A percentile compares a stretch with the other conserved stretches of the same genome.
Conservation (phyloP, 1,140 invertebrate species). For the Andrena cerasifolii region DNA sequence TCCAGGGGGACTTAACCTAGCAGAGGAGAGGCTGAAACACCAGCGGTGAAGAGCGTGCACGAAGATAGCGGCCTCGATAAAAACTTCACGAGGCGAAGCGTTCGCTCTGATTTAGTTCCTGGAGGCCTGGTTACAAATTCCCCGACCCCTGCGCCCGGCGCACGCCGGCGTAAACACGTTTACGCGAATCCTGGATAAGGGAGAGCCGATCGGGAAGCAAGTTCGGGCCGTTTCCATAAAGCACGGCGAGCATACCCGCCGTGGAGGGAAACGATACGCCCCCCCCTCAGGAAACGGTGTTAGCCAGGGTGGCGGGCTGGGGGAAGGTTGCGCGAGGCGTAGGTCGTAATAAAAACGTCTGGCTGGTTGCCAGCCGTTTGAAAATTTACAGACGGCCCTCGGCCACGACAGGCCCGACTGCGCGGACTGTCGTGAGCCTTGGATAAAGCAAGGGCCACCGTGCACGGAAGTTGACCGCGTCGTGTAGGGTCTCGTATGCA, state of each 20-base stretch:
- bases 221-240: conserved; percentile 22
- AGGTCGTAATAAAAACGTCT: conserved; percentile 68
- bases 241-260: conserved; percentile 3
- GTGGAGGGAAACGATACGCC: not conserved
- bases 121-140: not conserved
- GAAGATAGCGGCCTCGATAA: conserved; percentile 5
- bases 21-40: not conserved
- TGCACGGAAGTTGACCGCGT: conserved; percentile 31
- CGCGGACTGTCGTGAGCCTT: conserved; percentile 24
- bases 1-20: not conserved
- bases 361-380: conserved; percentile 70
- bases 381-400: conserved; percentile 60
- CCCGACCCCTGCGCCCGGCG: too few species aligned
- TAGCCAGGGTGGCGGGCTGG: conserved; percentile 27
- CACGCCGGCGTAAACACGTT: conserved; percentile 16
- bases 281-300: conserved; percentile 12
- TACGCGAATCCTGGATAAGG: not conserved
- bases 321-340: conserved; percentile 48
- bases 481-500: conserved; percentile 48
- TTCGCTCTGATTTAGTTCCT: conserved; percentile 8
- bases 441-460: conserved; percentile 26
- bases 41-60: not conserved
- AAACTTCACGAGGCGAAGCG: conserved; percentile 8
- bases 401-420: conserved; percentile 32
- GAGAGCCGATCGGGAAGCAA: not conserved